Base-by-base conservation (phyloP, 2,888 invertebrate species). In the Halictus ligatus region DNA sequence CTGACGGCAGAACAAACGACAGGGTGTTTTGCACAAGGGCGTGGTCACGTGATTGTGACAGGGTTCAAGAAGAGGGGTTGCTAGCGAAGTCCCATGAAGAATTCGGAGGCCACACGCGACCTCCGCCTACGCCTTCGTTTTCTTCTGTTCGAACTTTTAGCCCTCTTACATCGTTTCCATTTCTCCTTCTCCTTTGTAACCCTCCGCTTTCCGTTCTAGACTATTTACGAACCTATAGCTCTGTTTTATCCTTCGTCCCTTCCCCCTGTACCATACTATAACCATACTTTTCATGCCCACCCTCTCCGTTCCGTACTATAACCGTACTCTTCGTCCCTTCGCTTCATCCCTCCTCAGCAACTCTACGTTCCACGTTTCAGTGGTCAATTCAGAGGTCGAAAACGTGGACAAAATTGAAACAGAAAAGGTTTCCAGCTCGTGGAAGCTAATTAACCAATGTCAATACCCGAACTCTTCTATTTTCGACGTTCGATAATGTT, bases 71-170 rank as follows among this genome's bases (percentile, higher is more conserved):
- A 79, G 81, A 77, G 50, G 71, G 80, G 82, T 77, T 74, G 85
- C 74, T 64, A 81, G 80, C 58, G 58, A 79, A 88, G 80, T 84
- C 88, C 78, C 75, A 72, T 83, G 88, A 89, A 88, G 86, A 80
- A 88, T 89, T 89, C 77, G 86, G 84, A 86, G 84, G 80, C 84
- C 83, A 83, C 89, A 89, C 89, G 86, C 88, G 89, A 89, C 83
- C 80, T 40, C 69, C 72, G 74, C 75, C 80, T 73, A 81, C 78
- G 54, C 60, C 75, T 29, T 40, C 75, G 69, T 80, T 64, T 60
- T 79, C 64, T 8, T 50, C 50, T 50, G 25, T 67, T 76, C 71
- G 58, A 60, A 60, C 67, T 76, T 40, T 29, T 2, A 25, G 43
- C 58, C 40, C 21, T 40, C 54, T 46, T 67, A 5, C 25, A 25